Evolutionary conservation across 2,888 invertebrate genomes (phyloP), one percentile per base, ranked within the genome.

Genomic region (Sarcophaga caerulescens): DNA sequence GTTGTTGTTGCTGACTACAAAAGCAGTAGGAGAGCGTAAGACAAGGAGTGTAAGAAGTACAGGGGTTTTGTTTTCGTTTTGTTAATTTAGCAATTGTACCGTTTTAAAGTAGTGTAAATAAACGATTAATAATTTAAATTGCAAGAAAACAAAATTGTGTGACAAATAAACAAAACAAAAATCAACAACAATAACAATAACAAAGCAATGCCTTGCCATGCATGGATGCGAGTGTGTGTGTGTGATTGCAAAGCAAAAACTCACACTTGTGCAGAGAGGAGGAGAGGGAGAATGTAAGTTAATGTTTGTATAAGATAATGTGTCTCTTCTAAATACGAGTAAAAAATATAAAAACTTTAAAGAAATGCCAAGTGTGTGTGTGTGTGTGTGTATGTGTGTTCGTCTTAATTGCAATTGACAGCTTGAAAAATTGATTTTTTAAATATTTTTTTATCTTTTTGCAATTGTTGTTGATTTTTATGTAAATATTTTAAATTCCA

Each of bases 381-480:
- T 35, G 35, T 35, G 35, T 35, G 6, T 35, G 35, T 35, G 0
- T 35, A 35, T 47, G 47, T 14, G 52, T 52, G 52, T 17, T 52
- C 45, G 12, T 59, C 3, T 57, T 80, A 83, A 85, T 85, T 85
- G 83, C 83, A 80, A 83, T 76, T 85, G 85, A 83, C 83, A 83
- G 80, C 47, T 83, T 85, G 77, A 85, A 85, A 80, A 83, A 83
- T 83, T 83, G 75, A 77, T 80, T 85, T 85, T 35, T 35, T 35
- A 35, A 35, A 35, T 10, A 35, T 35, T 83, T 21, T 44, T 52
- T 12, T 52, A 52, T 10, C 12, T 75, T 74, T 21, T 69, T 47
- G 11, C 4, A 52, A 17, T 70, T 69, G 10, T 59, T 35, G 35
- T 35, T 35, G 35, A 35, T 35, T 74, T 75, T 17, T 76, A 82